A percentile compares a stretch with the other conserved stretches of the same genome.
phyloP scores from a whole-genome alignment of 2,888 invertebrate species.

The Acanthosepion pharaonis region DNA sequence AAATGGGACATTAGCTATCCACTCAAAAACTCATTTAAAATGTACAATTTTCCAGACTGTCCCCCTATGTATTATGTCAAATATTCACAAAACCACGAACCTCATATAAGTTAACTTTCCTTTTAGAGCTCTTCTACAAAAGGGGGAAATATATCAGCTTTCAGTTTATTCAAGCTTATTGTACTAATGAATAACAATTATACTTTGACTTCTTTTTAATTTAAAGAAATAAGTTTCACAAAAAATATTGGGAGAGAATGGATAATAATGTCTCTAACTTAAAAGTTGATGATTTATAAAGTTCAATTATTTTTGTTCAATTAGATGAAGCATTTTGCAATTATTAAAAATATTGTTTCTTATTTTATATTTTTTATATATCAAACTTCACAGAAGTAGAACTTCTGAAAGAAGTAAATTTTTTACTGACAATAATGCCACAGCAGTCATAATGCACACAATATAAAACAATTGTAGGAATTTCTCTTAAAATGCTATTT shows the following conservation, averaged over 20 bases:
- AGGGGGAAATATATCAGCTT: not conserved
- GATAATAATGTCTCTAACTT: not conserved
- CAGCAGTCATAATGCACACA: no score
- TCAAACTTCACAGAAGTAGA: no score
- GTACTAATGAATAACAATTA: not conserved
- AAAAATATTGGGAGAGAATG: not conserved
- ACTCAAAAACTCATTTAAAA: not conserved
- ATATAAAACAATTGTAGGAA: no score
- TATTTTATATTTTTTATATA: no score
- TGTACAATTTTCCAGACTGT: not conserved
- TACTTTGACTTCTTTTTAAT: not conserved
- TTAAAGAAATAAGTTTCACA: not conserved
- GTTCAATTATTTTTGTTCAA: fast-evolving
- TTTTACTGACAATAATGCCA: no score
- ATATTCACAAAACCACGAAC: not conserved
- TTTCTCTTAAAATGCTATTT: no score
- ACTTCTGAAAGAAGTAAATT: no score
- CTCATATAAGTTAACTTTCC: not conserved
- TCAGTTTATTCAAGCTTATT: not conserved
- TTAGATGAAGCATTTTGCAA: no score
- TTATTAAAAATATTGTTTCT: no score
- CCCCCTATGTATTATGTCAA: not conserved
- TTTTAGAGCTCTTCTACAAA: not conserved
- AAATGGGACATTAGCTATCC: not conserved
- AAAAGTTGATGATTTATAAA: no score